Percentiles rank a stretch among this genome's conserved stretches.
phyloP scores from a whole-genome alignment of 2,113 vertebrate genomes.

The Pithys albifrons region DNA sequence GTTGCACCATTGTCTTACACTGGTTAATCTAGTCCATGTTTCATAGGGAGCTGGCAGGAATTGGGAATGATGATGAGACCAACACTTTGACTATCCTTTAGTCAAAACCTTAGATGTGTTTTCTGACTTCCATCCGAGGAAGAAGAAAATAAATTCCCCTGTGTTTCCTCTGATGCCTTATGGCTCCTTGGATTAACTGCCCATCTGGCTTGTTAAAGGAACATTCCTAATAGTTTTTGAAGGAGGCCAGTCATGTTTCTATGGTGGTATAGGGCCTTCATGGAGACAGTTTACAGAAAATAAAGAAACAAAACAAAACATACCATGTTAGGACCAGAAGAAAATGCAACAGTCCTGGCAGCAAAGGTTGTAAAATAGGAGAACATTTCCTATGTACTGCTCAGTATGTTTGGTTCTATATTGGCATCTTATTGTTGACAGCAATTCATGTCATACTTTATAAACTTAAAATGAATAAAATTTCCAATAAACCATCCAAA shows the following conservation, averaged over 20 bases:
- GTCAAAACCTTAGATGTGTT: neutral
- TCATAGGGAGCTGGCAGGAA: neutral
- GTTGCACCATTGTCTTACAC: slow-evolving; percentile 40
- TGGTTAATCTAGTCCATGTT: slow-evolving; percentile 17
- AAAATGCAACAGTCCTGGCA: neutral
- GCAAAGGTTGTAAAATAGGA: neutral
- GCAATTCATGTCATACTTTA: neutral
- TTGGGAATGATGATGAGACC: neutral
- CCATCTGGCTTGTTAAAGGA: neutral
- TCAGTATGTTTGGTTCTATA: neutral
- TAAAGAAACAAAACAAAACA: neutral
- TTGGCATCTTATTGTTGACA: neutral
- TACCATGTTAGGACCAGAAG: neutral
- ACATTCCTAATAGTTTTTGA: neutral
- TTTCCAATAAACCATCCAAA: neutral
- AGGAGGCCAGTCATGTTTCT: neutral
- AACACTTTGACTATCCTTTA: neutral
- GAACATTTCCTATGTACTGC: neutral
- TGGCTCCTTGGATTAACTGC: neutral
- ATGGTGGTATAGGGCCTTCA: neutral
- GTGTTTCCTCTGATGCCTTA: neutral
- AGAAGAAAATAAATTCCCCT: neutral
- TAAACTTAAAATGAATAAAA: neutral
- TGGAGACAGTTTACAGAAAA: neutral
- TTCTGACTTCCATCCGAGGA: neutral